Conservation (phyloP, 2,797 vertebrate species). For the Buphagus erythrorhynchus region DNA sequence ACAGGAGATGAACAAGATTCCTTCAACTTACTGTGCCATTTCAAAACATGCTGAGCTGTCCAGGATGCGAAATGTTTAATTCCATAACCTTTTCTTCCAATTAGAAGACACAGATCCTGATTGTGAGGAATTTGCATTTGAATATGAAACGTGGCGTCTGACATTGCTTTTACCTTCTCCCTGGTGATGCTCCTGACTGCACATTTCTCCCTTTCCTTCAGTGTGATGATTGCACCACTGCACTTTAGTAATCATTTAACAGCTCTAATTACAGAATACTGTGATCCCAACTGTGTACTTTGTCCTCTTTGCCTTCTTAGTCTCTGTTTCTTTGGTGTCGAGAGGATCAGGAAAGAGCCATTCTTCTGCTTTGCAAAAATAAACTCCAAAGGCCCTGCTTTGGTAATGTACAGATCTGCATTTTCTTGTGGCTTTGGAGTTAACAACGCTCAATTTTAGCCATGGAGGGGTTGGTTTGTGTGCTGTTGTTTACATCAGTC, state of each 20-base stretch:
- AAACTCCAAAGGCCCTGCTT: slow-evolving; percentile 3
- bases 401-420: slow-evolving; percentile 51
- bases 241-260: slow-evolving; percentile 68
- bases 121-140: slow-evolving; percentile 41
- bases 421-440: neutral
- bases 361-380: neutral
- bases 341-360: neutral
- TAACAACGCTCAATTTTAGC: neutral
- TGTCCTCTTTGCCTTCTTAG: slow-evolving; percentile 59
- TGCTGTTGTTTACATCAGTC: neutral
- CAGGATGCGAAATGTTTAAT: neutral
- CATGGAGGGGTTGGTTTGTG: neutral
- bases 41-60: slow-evolving; percentile 23
- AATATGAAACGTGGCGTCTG: neutral
- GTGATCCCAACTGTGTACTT: slow-evolving; percentile 68
- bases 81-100: slow-evolving; percentile 13
- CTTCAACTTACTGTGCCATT: neutral
- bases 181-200: slow-evolving; percentile 32
- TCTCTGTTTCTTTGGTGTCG: neutral
- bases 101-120: neutral
- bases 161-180: slow-evolving; percentile 41
- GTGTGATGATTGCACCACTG: slow-evolving; percentile 46
- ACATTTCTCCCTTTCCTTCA: neutral
- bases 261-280: slow-evolving; percentile 63
- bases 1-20: neutral